Conservation (phyloP, 2,113 vertebrate genomes). For the Nestor notabilis region DNA sequence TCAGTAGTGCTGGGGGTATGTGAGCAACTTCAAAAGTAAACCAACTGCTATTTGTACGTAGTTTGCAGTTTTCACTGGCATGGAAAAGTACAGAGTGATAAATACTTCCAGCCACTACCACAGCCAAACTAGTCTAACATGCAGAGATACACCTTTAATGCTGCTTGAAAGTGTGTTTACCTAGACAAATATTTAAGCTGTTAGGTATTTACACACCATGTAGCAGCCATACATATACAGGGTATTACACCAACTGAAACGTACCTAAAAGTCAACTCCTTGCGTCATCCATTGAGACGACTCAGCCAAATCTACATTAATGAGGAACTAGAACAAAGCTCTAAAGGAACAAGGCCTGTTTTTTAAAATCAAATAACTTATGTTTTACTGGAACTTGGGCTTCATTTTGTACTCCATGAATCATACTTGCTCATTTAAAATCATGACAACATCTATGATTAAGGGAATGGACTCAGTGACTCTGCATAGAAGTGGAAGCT, state of each 20-base stretch:
- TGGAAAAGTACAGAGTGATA: background rate
- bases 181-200: background rate
- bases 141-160: background rate
- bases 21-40: background rate
- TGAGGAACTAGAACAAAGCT: slow-evolving; percentile 33
- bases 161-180: background rate
- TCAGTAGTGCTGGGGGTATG: background rate
- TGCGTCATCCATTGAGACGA: background rate
- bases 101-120: background rate
- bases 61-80: background rate
- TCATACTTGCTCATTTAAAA: slow-evolving; percentile 39
- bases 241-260: background rate
- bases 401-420: slow-evolving; percentile 48
- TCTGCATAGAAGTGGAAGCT: slow-evolving; percentile 9
- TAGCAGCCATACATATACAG: background rate
- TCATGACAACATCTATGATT: slow-evolving; percentile 1
- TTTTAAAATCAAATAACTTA: slow-evolving; percentile 66
- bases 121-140: background rate
- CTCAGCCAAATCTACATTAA: slow-evolving; percentile 42
- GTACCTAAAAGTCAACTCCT: slow-evolving; percentile 24
- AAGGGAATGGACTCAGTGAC: slow-evolving; percentile 18
- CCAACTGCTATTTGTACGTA: background rate
- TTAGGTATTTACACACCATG: background rate
- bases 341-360: slow-evolving; percentile 30
- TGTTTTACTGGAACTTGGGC: slow-evolving; percentile 34